A percentile compares a stretch with the other conserved stretches of the same genome.
Conservation (phyloP, 2,888 invertebrate species). For the Euphydryas editha region DNA sequence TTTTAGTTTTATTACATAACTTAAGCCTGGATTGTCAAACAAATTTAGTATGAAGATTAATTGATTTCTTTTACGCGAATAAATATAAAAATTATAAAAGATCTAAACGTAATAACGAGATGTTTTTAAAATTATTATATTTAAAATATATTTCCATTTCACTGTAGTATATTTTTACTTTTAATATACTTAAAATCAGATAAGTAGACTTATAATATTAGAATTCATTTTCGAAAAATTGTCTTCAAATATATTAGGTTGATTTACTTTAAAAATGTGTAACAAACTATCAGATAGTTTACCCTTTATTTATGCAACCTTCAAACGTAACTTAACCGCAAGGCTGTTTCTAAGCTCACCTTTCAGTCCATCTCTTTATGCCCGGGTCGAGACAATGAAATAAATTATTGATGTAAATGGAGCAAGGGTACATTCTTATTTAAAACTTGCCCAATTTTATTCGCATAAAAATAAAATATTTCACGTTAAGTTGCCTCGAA, state of each 20-base stretch:
- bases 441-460: slow-evolving; percentile 19
- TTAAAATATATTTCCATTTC: not conserved
- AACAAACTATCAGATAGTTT: not conserved
- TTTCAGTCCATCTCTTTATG: slow-evolving; percentile 33
- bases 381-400: slow-evolving; percentile 22
- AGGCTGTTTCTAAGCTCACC: slow-evolving; percentile 31
- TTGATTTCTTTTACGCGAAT: not conserved
- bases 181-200: no score
- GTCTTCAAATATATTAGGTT: no score
- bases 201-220: no score
- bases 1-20: not conserved
- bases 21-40: not conserved
- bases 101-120: no score
- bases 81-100: no score
- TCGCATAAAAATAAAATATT: slow-evolving; percentile 9
- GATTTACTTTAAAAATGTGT: not conserved
- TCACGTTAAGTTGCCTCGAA: slow-evolving; percentile 5
- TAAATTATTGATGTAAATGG: slow-evolving; percentile 17
- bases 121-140: not conserved
- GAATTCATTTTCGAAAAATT: no score
- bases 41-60: not conserved
- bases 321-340: slow-evolving; percentile 31
- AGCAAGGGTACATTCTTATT: slow-evolving; percentile 24
- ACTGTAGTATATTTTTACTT: not conserved
- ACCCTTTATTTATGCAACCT: slow-evolving; percentile 26